Conservation (phyloP, 1,140 invertebrate species). For the Drosophila watanabei region DNA sequence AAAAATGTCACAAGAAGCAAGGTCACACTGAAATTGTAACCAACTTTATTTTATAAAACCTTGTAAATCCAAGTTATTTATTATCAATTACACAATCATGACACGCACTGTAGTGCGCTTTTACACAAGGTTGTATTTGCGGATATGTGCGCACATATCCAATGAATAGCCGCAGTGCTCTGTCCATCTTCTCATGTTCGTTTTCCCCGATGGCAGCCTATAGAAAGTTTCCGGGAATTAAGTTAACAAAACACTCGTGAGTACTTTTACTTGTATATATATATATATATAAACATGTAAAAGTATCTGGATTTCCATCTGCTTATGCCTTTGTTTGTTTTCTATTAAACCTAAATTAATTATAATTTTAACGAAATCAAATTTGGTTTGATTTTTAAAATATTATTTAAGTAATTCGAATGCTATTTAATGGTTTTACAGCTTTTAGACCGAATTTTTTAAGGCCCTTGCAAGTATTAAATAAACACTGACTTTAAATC, state of each 20-base stretch:
- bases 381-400: neutral
- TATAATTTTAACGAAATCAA: neutral
- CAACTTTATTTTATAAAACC: neutral
- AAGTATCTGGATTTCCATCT: constrained; percentile 7
- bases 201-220: constrained; percentile 38
- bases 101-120: constrained; percentile 20
- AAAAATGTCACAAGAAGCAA: no score
- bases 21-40: no score
- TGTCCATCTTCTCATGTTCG: constrained; percentile 19
- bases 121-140: constrained; percentile 26
- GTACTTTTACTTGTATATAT: constrained; percentile 4
- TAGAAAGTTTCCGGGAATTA: constrained; percentile 47
- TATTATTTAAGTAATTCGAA: no score
- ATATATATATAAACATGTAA: neutral
- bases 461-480: no score
- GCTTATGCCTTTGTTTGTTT: neutral
- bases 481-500: no score
- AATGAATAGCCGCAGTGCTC: constrained; percentile 37
- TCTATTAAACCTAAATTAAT: constrained; percentile 2
- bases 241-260: constrained; percentile 44
- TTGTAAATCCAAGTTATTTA: neutral
- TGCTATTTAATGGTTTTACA: no score
- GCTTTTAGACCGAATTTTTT: no score
- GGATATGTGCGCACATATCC: constrained; percentile 41
- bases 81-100: neutral